Percentiles rank a stretch among this genome's conserved stretches.
These are phyloP conservation scores for Pheosia gnoma DNA, from an alignment of 2,888 invertebrate genomes.

Conservation along the genomic window DNA sequence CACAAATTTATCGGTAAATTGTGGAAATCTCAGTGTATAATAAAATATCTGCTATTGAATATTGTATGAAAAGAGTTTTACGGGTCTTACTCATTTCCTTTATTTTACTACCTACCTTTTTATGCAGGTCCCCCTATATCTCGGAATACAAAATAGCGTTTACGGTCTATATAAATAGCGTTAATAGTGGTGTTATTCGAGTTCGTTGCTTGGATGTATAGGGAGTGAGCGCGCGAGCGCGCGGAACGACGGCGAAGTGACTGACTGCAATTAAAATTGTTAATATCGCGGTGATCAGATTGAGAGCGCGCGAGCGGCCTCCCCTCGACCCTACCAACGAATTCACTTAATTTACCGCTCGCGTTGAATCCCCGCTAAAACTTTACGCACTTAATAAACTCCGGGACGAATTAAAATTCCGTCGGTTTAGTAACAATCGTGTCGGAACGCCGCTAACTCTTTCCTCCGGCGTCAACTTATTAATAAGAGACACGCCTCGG, in stretches of 20 bases:
- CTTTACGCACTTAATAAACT: conserved; percentile 83
- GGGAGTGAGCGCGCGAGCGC: conserved; percentile 34
- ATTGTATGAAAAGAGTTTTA: conserved; percentile 81
- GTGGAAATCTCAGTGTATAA: conserved; percentile 79
- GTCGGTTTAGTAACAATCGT: conserved; percentile 78
- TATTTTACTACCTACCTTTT: conserved; percentile 76
- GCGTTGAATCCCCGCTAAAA: conserved; percentile 69
- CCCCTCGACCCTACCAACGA: conserved; percentile 61
- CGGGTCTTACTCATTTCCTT: conserved; percentile 76
- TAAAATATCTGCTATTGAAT: conserved; percentile 83
- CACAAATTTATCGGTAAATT: conserved; percentile 80
- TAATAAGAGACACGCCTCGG: conserved; percentile 69
- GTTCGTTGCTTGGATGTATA: conserved; percentile 64
- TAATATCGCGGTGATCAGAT: conserved; percentile 66
- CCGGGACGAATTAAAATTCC: conserved; percentile 80
- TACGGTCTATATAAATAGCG: conserved; percentile 44
- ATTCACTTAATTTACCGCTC: conserved; percentile 78
- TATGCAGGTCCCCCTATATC: conserved; percentile 64
- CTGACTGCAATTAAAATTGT: conserved; percentile 56
- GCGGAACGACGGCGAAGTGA: conserved; percentile 29
- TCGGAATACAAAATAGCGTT: conserved; percentile 57
- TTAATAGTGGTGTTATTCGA: conserved; percentile 50
- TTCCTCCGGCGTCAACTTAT: conserved; percentile 64
- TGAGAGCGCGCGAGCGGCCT: conserved; percentile 50
- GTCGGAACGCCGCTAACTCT: conserved; percentile 75